These are phyloP conservation scores for Nomada goodeniana DNA, from an alignment of 2,888 invertebrate species.

Conservation along the genomic window DNA sequence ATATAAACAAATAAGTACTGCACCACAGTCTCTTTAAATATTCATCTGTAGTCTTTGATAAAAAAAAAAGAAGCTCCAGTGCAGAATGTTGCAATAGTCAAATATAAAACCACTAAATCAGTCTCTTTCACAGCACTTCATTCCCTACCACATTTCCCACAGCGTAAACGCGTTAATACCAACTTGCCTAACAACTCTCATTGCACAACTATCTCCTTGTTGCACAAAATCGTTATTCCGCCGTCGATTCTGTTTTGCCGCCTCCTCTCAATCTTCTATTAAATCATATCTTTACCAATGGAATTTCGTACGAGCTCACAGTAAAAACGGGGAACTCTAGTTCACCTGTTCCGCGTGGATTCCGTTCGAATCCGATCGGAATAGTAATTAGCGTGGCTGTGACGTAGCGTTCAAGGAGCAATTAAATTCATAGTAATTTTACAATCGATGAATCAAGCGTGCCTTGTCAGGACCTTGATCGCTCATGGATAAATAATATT, in stretches of 20 bases:
- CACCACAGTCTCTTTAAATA: too few relatives aligned
- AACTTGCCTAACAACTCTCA: not conserved
- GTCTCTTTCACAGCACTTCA: not conserved
- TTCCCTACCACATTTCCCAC: not conserved
- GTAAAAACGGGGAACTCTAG: not conserved
- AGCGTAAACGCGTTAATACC: slow-evolving; percentile 8
- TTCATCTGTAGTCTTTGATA: too few relatives aligned
- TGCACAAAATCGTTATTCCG: slow-evolving; percentile 22
- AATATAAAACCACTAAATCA: not conserved
- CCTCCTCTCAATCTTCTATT: not conserved
- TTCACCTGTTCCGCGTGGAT: not conserved
- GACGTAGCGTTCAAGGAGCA: slow-evolving; percentile 18
- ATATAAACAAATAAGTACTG: too few relatives aligned
- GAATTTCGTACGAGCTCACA: slow-evolving; percentile 3
- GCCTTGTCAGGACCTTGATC: slow-evolving; percentile 41
- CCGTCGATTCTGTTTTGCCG: not conserved
- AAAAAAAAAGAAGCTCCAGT: too few relatives aligned
- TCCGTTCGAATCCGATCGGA: slow-evolving; percentile 3
- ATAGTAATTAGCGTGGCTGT: slow-evolving; percentile 21
- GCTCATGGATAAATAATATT: slow-evolving; percentile 45
- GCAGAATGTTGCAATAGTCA: not conserved
- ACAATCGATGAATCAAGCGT: slow-evolving; percentile 23
- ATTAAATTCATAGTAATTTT: slow-evolving; percentile 46
- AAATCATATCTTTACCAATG: slow-evolving; percentile 2
- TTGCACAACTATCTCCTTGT: slow-evolving; percentile 13